These are phyloP conservation scores for Phaonia tiefii DNA, from an alignment of 2,888 invertebrate species.

Conservation along the genomic window DNA sequence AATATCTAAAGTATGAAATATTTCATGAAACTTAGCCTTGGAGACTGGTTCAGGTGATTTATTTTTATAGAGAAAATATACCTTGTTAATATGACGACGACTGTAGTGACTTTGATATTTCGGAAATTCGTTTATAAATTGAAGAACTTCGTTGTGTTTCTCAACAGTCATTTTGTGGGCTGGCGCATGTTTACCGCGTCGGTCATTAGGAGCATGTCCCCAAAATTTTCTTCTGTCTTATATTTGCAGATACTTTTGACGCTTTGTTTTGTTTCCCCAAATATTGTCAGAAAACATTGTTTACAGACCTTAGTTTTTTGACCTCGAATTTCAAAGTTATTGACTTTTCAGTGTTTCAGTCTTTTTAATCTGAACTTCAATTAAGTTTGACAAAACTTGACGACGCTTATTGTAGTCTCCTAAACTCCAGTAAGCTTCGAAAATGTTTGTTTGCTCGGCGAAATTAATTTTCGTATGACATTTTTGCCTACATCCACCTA, in stretches of 20 bases:
- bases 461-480: not conserved
- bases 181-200: not conserved
- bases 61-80: slow-evolving; percentile 49
- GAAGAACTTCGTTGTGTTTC: slow-evolving; percentile 4
- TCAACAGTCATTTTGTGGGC: not conserved
- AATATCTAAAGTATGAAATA: too few relatives aligned
- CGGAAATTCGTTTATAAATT: slow-evolving; percentile 4
- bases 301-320: slow-evolving; percentile 41
- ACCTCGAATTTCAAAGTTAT: slow-evolving; percentile 40
- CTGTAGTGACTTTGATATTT: slow-evolving; percentile 14
- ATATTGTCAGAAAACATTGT: slow-evolving; percentile 45
- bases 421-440: slow-evolving; percentile 12
- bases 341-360: slow-evolving; percentile 36
- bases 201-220: not conserved
- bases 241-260: slow-evolving; percentile 29
- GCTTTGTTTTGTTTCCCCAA: slow-evolving; percentile 41
- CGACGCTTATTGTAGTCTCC: slow-evolving; percentile 30
- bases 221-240: not conserved
- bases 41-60: not conserved
- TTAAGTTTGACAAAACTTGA: slow-evolving; percentile 7
- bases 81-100: not conserved
- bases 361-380: slow-evolving; percentile 24
- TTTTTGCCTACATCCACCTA: not conserved
- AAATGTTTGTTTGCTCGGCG: not conserved
- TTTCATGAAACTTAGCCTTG: too few relatives aligned